Conservation (phyloP, 2,797 vertebrate genomes). For the Silurus lanzhouensis region DNA sequence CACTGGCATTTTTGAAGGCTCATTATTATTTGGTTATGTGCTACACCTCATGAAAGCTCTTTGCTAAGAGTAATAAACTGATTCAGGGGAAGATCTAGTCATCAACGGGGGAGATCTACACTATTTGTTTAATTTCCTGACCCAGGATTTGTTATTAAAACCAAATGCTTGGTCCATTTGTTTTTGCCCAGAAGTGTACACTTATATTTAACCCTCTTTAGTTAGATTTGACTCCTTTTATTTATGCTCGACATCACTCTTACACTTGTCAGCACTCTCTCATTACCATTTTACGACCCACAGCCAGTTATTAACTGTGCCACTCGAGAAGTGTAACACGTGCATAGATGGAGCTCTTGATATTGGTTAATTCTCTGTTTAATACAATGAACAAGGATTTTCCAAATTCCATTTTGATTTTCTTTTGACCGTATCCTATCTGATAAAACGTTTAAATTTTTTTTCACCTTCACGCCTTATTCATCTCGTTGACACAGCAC, state of each 20-base stretch:
- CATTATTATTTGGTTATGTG: no score
- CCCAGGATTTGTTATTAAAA: no score
- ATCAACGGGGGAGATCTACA: no score
- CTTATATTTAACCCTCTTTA: not conserved
- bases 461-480: not conserved
- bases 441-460: not conserved
- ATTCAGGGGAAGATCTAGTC: no score
- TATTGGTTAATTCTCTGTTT: not conserved
- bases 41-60: no score
- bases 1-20: no score
- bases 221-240: not conserved
- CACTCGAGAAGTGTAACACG: not conserved
- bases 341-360: not conserved
- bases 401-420: not conserved
- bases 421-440: not conserved
- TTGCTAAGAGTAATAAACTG: no score
- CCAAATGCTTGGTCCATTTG: not conserved
- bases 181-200: not conserved
- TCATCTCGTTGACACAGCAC: not conserved
- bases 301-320: not conserved
- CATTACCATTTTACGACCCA: not conserved
- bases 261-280: slow-evolving; percentile 6
- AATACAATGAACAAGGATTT: not conserved
- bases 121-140: no score
- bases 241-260: slow-evolving; percentile 10